phyloP scores from a whole-genome alignment of 2,888 invertebrate species.

The Stenotaenia linearis region DNA sequence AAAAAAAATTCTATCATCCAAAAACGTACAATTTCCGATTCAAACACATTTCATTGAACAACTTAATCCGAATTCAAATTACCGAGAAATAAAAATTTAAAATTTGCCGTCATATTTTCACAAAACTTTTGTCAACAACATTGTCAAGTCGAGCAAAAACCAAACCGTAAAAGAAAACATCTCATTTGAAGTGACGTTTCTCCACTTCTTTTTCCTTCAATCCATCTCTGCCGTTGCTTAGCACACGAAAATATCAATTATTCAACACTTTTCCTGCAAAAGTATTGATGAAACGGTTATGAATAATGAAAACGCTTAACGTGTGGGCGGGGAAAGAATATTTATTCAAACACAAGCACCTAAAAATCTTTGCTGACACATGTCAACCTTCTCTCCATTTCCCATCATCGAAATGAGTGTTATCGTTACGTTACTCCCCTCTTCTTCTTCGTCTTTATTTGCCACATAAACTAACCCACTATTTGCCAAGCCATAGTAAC shows the following conservation, averaged over 20 bases:
- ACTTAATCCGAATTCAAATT: neutral
- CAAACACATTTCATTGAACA: neutral
- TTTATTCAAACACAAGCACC: conserved; percentile 9
- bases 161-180: neutral
- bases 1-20: too few species aligned
- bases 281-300: conserved; percentile 9
- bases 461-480: neutral
- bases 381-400: neutral
- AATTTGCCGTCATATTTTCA: neutral
- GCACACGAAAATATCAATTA: conserved; percentile 9
- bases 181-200: neutral
- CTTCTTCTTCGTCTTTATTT: neutral
- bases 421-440: neutral
- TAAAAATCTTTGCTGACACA: conserved; percentile 9
- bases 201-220: neutral
- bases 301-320: conserved; percentile 9
- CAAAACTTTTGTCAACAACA: neutral
- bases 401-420: neutral
- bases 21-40: neutral
- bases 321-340: conserved; percentile 9
- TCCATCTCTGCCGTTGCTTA: neutral
- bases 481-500: neutral
- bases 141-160: neutral
- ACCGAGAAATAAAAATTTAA: neutral
- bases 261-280: conserved; percentile 9